These are phyloP conservation scores for Phoenicopterus ruber DNA, from an alignment of 2,113 vertebrate species.

Conservation along the genomic window DNA sequence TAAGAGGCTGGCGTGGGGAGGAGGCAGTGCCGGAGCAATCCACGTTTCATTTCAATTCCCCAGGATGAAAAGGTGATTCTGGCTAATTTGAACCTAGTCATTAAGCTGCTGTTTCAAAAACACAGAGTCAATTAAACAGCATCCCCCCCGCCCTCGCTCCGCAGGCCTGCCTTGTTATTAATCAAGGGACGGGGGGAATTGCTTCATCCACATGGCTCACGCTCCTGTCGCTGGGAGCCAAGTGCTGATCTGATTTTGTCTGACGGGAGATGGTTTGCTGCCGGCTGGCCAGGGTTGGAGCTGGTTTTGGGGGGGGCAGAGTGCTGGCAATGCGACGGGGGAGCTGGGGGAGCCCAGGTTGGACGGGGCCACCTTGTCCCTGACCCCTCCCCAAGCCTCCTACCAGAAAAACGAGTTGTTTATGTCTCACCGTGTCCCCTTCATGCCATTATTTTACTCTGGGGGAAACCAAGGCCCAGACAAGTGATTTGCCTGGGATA, in stretches of 20 bases:
- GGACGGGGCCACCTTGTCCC: background rate
- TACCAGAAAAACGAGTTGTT: background rate
- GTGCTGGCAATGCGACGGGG: background rate
- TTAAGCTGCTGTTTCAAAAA: constrained; percentile 1
- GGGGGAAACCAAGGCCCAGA: background rate
- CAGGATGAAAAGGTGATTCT: constrained; percentile 12
- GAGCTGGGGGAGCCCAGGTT: background rate
- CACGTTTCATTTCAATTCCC: background rate
- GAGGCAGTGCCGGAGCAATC: background rate
- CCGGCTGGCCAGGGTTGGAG: background rate
- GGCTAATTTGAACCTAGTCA: constrained; percentile 14
- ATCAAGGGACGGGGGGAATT: constrained; percentile 7
- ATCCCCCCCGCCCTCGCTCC: fast-evolving
- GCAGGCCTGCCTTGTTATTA: background rate
- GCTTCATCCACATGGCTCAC: background rate
- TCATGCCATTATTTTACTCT: background rate
- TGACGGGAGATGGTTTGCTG: background rate
- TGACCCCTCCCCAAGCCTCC: background rate
- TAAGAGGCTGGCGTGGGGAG: background rate
- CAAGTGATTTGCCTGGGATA: background rate
- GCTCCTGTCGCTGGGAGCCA: background rate
- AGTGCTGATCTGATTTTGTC: background rate
- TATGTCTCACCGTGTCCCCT: fast-evolving
- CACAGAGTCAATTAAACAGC: background rate
- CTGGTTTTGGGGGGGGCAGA: background rate